Base-by-base conservation (phyloP, 2,888 invertebrate genomes). In the Neoitamus cyanurus region DNA sequence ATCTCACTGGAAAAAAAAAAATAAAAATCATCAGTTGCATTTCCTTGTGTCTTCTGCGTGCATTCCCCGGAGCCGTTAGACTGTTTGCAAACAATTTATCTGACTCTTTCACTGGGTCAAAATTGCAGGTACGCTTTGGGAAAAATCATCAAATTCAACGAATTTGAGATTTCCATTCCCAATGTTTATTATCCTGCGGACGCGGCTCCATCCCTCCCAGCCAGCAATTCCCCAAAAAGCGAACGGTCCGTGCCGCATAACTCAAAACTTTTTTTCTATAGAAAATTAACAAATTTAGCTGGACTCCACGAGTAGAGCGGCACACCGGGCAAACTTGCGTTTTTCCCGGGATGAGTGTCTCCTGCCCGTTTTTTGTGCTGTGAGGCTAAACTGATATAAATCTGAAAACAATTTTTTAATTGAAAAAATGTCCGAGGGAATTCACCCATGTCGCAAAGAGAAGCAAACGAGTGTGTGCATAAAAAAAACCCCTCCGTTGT, bases 371-470 rank as follows among this genome's bases (percentile, higher is more conserved):
- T 58, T 58, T 58, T 58, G 9, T 25, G 9, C 20, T 58, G 15
- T 58, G 20, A 5, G 15, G 58, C 20, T 25, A 9, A 58, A 58
- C 58, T 25, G 58, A 31, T 70, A 34, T 70, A 70, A 75, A 37
- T 75, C 75, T 34, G 25, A 13, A 77, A 77, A 42, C 77, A 77
- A 20, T 20, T 46, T 77, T 77, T 77, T 77, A 77, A 77, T 77
- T 77, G 77, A 46, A 77, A 77, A 77, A 42, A 28, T 42, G 42
- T 42, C 30, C 42, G 77, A 42, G 31, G 46, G 15, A 46, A 13
- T 30, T 28, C 77, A 46, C 77, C 77, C 30, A 70, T 34, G 31
- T 70, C 34, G 31, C 70, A 31, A 30, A 48, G 15, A 58, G 70
- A 70, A 70, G n/a, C 13, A 70, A 70, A 70, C 20, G 58, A 20